These are phyloP conservation scores for Druon quercuslanigerum DNA, from an alignment of 1,140 invertebrate species.

Conservation along the genomic window DNA sequence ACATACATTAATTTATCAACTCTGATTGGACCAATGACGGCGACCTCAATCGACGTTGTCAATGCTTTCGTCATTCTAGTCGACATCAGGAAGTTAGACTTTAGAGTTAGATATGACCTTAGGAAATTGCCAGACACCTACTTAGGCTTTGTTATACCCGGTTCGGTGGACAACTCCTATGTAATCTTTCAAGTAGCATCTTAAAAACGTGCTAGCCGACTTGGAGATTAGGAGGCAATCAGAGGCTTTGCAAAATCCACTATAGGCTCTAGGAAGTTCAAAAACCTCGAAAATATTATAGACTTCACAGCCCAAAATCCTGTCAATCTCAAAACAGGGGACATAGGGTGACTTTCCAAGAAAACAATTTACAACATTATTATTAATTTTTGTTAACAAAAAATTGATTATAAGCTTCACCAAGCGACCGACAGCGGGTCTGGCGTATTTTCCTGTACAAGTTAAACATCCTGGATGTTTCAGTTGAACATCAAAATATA, in stretches of 20 bases:
- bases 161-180: conserved; percentile 17
- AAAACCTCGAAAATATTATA: background rate
- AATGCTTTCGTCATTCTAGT: background rate
- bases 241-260: conserved; percentile 12
- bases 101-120: conserved; percentile 1
- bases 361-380: background rate
- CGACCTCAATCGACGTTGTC: background rate
- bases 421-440: no score
- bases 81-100: background rate
- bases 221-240: conserved; percentile 23
- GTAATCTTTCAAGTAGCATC: conserved; percentile 28
- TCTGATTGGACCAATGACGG: background rate
- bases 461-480: no score
- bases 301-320: background rate
- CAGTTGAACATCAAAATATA: no score
- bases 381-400: background rate
- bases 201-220: conserved; percentile 14
- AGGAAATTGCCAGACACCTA: conserved; percentile 30
- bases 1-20: background rate
- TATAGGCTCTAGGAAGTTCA: background rate
- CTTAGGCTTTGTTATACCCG: conserved; percentile 25
- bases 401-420: no score
- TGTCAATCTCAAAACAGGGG: no score
- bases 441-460: no score
- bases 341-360: no score